Evolutionary conservation across 1,140 invertebrate species (phyloP).

Genomic region (Calliphora vicina): DNA sequence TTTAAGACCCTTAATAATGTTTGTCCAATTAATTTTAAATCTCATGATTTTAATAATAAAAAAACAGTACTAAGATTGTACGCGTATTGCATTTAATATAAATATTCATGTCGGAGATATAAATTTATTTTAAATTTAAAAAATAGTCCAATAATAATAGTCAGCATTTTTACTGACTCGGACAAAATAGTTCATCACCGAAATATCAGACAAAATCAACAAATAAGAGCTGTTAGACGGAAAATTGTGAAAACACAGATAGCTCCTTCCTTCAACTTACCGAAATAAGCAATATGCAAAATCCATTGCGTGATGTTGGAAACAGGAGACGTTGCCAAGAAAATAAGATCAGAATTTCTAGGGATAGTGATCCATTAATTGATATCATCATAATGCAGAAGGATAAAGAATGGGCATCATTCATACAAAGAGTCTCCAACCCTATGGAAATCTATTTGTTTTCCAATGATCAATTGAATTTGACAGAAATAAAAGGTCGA

Average conservation of each 20-base stretch:
- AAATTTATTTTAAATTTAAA: neutral
- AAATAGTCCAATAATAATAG: neutral
- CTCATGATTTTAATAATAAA: neutral
- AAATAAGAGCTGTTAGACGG: too few relatives aligned
- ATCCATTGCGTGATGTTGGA: neutral
- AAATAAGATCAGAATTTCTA: neutral
- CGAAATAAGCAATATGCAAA: neutral
- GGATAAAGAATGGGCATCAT: neutral
- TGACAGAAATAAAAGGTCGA: neutral
- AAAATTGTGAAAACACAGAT: neutral
- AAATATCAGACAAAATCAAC: too few relatives aligned
- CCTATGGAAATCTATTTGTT: neutral
- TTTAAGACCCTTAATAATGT: neutral
- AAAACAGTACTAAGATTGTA: neutral
- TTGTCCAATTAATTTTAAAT: neutral
- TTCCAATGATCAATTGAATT: neutral
- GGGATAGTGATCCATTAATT: neutral
- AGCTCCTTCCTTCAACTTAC: neutral
- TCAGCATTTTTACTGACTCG: too few relatives aligned
- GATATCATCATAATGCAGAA: neutral
- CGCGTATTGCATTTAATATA: neutral
- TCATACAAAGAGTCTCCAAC: neutral
- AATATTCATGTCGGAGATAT: neutral
- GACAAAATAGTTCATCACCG: too few relatives aligned
- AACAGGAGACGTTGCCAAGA: neutral